Conservation (phyloP, 2,113 vertebrate genomes). For the Gadus chalcogrammus region DNA sequence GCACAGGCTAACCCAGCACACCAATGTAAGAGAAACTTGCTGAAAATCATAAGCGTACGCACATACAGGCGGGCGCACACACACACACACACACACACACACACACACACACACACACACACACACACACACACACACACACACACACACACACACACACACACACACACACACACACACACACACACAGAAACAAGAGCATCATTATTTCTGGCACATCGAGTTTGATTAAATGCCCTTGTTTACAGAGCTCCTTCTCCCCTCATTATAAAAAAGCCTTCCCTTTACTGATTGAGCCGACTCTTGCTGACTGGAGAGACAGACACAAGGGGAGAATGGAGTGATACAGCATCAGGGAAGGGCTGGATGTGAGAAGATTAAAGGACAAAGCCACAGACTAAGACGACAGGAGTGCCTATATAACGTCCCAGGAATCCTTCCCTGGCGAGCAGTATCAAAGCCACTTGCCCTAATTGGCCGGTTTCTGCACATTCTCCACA, state of each 20-base stretch:
- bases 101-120: background rate
- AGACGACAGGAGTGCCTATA: too few relatives aligned
- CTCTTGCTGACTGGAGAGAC: slow-evolving; percentile 21
- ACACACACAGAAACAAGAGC: background rate
- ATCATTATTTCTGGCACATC: slow-evolving; percentile 43
- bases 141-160: background rate
- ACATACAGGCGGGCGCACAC: background rate
- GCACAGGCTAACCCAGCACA: background rate
- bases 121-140: background rate
- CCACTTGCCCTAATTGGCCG: too few relatives aligned
- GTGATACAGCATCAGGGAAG: slow-evolving; percentile 28
- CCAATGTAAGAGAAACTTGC: background rate
- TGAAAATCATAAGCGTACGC: slow-evolving; percentile 1
- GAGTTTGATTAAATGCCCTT: slow-evolving; percentile 46
- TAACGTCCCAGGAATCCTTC: too few relatives aligned
- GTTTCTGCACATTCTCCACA: too few relatives aligned
- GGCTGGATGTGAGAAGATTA: background rate
- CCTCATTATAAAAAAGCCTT: slow-evolving; percentile 48
- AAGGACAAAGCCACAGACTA: too few relatives aligned
- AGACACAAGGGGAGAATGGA: slow-evolving; percentile 59
- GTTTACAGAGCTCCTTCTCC: slow-evolving; percentile 23
- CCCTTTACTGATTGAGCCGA: slow-evolving; percentile 45
- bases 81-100: background rate
- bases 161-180: too few relatives aligned
- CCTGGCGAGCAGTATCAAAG: too few relatives aligned